Evolutionary conservation across 2,888 invertebrate genomes (phyloP), one percentile per base, ranked within the genome.

Genomic region (Bellardia pandia): DNA sequence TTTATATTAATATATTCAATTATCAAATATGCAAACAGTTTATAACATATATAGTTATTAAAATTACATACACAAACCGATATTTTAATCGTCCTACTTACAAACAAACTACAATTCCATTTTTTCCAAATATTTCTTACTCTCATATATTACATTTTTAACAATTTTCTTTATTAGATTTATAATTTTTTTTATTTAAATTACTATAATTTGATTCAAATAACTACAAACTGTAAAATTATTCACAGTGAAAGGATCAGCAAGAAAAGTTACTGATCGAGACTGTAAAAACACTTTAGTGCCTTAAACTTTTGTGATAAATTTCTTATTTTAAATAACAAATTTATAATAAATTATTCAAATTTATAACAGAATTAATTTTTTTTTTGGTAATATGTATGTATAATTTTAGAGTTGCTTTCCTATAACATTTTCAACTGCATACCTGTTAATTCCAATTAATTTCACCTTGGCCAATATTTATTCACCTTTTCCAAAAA

Each of bases 51-150:
- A n/a, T 33, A 37, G 8, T 37, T 11, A 45, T 69, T 23, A n/a
- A 13, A 42, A 56, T 56, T 74, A 74, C 74, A 74, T 60, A 71
- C 11, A 30, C 74, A 74, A 74, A 74, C 60, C 45, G 74, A 74
- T 74, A 60, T 74, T 23, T 42, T 13, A 2, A 58, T 74, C 58
- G 5, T 14, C 58, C 42, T 58, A 74, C 45, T 74, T 58, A 74
- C 9, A 74, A 45, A 74, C 30, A 58, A 74, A 23, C 40, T 58
- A 23, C 42, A n/a, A n/a, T 45, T 23, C 58, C 14, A 37, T 16
- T 45, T 45, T 42, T 66, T 42, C 45, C 5, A 23, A 14, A 16
- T 23, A 23, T 23, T 45, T 66, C 23, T 23, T 23, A 42, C 9
- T 13, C 23, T 11, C 8, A 16, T 66, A 23, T 69, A 62, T 72